Percentiles rank a stretch among this genome's conserved stretches.
Conservation (phyloP, 2,797 vertebrate genomes). For the Urocyon cinereoargenteus region DNA sequence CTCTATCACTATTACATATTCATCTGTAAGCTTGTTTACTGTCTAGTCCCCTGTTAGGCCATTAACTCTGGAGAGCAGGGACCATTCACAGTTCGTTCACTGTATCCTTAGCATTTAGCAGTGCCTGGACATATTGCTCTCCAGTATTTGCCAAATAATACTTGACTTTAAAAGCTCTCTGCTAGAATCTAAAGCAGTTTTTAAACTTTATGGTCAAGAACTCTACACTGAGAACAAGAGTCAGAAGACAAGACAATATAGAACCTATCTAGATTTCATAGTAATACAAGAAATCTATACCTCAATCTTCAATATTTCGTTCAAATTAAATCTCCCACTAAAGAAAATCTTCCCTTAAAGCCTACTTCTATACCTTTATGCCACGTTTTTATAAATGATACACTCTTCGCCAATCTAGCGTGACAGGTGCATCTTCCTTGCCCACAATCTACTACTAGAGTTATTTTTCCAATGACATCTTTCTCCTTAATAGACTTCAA, state of each 20-base stretch:
- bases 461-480: slow-evolving; percentile 16
- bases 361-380: neutral
- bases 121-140: neutral
- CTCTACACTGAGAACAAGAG: neutral
- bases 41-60: neutral
- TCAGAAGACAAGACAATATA: slow-evolving; percentile 48
- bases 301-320: neutral
- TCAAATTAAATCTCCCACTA: slow-evolving; percentile 58
- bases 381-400: slow-evolving; percentile 26
- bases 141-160: neutral
- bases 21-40: neutral
- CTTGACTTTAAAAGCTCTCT: slow-evolving; percentile 33
- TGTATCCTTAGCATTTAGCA: neutral
- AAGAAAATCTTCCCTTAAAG: slow-evolving; percentile 42
- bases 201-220: slow-evolving; percentile 24
- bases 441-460: neutral
- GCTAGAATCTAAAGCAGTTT: slow-evolving; percentile 24
- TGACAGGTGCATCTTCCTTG: neutral
- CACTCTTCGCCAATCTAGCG: slow-evolving; percentile 12
- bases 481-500: neutral
- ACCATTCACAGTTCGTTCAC: neutral
- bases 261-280: slow-evolving; percentile 2
- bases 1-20: neutral
- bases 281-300: neutral
- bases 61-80: neutral